Conservation (phyloP, 2,888 invertebrate genomes). For the Aproaerema taeniolella region DNA sequence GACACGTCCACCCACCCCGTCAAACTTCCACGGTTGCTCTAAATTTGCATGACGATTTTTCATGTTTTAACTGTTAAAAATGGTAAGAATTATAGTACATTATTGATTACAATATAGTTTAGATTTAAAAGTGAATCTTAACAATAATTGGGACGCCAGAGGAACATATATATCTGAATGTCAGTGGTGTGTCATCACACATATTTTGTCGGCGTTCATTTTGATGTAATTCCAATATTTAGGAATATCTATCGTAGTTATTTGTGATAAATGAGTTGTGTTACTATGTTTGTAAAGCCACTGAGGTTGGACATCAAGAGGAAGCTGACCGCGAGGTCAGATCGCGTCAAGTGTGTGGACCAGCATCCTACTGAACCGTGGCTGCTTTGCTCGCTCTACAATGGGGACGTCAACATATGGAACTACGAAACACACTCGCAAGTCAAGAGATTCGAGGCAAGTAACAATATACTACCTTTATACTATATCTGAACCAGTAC, state of each 20-base stretch:
- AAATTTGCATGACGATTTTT: slow-evolving; percentile 50
- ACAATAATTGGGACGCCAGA: slow-evolving; percentile 20
- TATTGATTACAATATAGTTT: neutral
- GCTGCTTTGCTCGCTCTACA: slow-evolving; percentile 98
- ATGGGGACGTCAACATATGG: slow-evolving; percentile 99
- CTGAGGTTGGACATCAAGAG: slow-evolving; percentile 98
- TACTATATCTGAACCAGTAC: too few species aligned
- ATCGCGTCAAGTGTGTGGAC: slow-evolving; percentile 98
- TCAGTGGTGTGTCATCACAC: slow-evolving; percentile 48
- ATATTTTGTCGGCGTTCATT: slow-evolving; percentile 44
- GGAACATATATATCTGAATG: slow-evolving; percentile 40
- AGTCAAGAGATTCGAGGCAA: slow-evolving; percentile 89
- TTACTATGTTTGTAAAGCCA: slow-evolving; percentile 81
- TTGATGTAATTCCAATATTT: slow-evolving; percentile 33
- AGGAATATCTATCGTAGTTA: slow-evolving; percentile 22
- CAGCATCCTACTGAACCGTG: slow-evolving; percentile 98
- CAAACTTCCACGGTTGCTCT: slow-evolving; percentile 51
- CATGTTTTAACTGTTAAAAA: slow-evolving; percentile 65
- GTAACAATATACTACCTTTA: too few species aligned
- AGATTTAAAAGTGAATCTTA: neutral
- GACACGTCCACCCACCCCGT: slow-evolving; percentile 69
- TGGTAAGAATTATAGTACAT: slow-evolving; percentile 48
- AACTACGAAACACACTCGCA: slow-evolving; percentile 97
- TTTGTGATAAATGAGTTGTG: slow-evolving; percentile 14
- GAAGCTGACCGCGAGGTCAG: slow-evolving; percentile 97